Evolutionary conservation across 2,888 invertebrate species (phyloP).

Genomic region (Leucoptera coffeella): DNA sequence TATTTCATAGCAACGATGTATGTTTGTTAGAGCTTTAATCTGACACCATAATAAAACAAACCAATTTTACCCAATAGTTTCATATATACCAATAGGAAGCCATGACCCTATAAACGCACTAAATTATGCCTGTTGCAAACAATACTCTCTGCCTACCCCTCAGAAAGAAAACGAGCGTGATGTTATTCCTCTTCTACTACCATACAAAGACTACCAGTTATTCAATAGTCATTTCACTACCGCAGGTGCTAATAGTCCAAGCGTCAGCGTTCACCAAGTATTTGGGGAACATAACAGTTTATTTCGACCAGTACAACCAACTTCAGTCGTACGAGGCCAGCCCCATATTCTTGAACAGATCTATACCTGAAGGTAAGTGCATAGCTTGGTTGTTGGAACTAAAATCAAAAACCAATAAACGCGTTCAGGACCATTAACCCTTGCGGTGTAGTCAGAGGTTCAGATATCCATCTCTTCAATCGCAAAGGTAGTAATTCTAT

Average conservation of each 20-base stretch:
- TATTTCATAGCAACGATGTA: too few species aligned
- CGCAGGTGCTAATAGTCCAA: constrained; percentile 60
- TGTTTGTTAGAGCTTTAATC: too few species aligned
- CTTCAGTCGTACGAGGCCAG: constrained; percentile 59
- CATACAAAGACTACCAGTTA: not conserved
- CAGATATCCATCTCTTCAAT: too few species aligned
- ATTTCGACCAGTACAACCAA: constrained; percentile 63
- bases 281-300: constrained; percentile 67
- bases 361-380: constrained; percentile 61
- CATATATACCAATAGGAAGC: too few species aligned
- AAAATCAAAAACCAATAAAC: not conserved
- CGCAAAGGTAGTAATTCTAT: too few species aligned
- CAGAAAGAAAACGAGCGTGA: too few species aligned
- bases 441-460: not conserved
- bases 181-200: too few species aligned
- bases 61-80: too few species aligned
- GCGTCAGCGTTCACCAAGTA: constrained; percentile 68
- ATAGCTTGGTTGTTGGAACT: not conserved
- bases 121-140: too few species aligned
- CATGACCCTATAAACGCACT: too few species aligned
- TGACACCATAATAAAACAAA: too few species aligned
- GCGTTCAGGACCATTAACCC: not conserved
- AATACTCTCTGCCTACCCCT: too few species aligned
- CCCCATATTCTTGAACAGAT: constrained; percentile 60
- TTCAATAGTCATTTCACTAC: constrained; percentile 3